phyloP scores from a whole-genome alignment of 2,113 vertebrate genomes.

The Dicentrarchus labrax region DNA sequence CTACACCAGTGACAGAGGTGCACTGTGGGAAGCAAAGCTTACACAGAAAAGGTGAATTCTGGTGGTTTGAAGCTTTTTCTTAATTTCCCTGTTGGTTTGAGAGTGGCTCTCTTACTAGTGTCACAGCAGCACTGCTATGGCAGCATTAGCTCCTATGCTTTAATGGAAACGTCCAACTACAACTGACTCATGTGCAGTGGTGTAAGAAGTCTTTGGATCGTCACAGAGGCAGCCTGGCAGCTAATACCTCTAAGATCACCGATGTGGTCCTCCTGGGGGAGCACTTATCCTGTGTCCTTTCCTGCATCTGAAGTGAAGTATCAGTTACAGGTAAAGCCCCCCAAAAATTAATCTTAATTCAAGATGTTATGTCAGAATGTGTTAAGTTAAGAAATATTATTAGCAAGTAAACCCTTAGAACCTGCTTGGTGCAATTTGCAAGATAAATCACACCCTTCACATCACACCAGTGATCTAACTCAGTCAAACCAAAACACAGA shows the following conservation, averaged over 20 bases:
- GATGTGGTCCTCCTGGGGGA: no score
- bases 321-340: background rate
- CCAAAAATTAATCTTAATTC: background rate
- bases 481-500: background rate
- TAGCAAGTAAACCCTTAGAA: background rate
- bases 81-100: constrained; percentile 43
- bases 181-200: background rate
- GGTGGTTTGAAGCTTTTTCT: constrained; percentile 20
- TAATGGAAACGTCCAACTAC: constrained; percentile 15
- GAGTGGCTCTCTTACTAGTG: constrained; percentile 5
- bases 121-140: background rate
- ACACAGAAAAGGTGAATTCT: constrained; percentile 29
- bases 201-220: background rate
- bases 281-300: background rate
- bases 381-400: background rate
- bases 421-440: background rate
- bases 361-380: background rate
- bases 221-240: background rate
- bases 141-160: constrained; percentile 1
- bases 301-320: background rate
- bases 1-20: background rate
- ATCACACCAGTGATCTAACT: background rate
- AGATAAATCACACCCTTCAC: background rate
- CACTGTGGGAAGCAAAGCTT: constrained; percentile 27
- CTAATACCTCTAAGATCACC: background rate